Percentiles rank a stretch among this genome's conserved stretches.
phyloP scores from a whole-genome alignment of 2,888 invertebrate genomes.

The Plusia festucae region DNA sequence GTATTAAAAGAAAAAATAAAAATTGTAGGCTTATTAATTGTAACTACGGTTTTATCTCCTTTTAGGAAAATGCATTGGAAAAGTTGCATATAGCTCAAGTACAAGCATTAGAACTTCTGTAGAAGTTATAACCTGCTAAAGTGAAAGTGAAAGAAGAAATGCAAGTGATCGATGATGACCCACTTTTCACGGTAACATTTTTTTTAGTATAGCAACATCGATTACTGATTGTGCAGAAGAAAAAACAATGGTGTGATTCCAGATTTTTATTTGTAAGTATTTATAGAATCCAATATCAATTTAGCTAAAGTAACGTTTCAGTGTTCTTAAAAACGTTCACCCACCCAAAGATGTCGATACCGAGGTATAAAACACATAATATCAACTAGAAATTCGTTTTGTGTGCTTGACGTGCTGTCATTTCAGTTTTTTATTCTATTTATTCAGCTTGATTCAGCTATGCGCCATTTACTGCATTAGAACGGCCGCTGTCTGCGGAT shows the following conservation, averaged over 20 bases:
- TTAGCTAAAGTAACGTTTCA: conserved; percentile 77
- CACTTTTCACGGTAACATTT: conserved; percentile 72
- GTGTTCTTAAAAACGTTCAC: conserved; percentile 73
- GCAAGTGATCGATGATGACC: conserved; percentile 74
- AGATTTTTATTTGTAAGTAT: conserved; percentile 90
- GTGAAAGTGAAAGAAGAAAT: conserved; percentile 66
- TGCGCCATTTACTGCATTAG: conserved; percentile 88
- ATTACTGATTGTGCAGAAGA: conserved; percentile 87
- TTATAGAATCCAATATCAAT: conserved; percentile 87
- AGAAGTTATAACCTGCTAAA: conserved; percentile 26
- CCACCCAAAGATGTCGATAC: conserved; percentile 68
- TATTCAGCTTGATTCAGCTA: conserved; percentile 86
- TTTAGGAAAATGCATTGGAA: not conserved
- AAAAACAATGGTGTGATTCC: conserved; percentile 90
- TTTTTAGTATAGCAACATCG: conserved; percentile 80
- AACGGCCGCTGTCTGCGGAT: conserved; percentile 78
- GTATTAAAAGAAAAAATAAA: not conserved
- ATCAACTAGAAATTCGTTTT: conserved; percentile 68
- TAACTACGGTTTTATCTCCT: not conserved
- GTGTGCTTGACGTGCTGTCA: conserved; percentile 84
- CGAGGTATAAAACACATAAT: conserved; percentile 74
- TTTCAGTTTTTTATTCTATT: conserved; percentile 85
- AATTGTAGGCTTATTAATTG: not conserved
- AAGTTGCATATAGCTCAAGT: not conserved
- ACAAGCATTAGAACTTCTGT: not conserved